These are phyloP conservation scores for Mercenaria mercenaria DNA, from an alignment of 1,140 invertebrate species.

Conservation along the genomic window DNA sequence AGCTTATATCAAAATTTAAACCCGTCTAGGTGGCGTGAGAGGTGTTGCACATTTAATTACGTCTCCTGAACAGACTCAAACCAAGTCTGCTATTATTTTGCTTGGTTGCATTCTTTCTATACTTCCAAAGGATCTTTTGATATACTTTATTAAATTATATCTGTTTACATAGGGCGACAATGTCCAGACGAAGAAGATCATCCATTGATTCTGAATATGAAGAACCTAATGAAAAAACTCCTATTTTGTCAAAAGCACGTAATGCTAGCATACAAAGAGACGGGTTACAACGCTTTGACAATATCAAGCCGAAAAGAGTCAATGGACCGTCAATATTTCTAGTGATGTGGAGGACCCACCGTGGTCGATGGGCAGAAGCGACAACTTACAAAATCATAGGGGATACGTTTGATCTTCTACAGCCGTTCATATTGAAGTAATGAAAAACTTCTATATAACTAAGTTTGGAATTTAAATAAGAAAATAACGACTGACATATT, in stretches of 20 bases:
- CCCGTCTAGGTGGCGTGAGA: too few relatives aligned
- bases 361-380: background rate
- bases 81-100: too few relatives aligned
- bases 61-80: too few relatives aligned
- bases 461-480: too few relatives aligned
- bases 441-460: too few relatives aligned
- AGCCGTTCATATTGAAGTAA: conserved; percentile 20
- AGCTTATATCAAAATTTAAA: too few relatives aligned
- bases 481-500: too few relatives aligned
- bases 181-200: background rate
- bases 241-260: background rate
- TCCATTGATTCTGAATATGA: background rate
- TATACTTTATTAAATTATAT: too few relatives aligned
- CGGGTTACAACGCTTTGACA: background rate
- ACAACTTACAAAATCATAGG: background rate
- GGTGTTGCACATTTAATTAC: too few relatives aligned
- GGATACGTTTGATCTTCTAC: background rate
- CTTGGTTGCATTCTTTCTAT: too few relatives aligned
- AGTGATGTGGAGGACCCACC: background rate
- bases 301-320: background rate
- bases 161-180: too few relatives aligned
- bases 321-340: background rate
- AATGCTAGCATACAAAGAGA: background rate
- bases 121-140: too few relatives aligned
- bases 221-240: background rate